Evolutionary conservation across 2,888 invertebrate genomes (phyloP), one percentile per base, ranked within the genome.

Genomic region (Lamellibrachia satsuma): DNA sequence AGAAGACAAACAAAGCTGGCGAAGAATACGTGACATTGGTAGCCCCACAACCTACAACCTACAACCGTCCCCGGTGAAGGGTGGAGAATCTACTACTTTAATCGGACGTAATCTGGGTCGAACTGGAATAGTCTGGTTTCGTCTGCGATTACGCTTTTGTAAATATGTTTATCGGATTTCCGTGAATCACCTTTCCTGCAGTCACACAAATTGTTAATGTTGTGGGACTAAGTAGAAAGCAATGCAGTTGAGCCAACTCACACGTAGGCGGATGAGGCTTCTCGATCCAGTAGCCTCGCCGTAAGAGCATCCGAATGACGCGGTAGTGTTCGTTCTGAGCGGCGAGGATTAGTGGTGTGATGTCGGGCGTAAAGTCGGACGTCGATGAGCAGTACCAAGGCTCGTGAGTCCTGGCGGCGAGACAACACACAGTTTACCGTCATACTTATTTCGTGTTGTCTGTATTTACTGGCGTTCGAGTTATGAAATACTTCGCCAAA

Each of bases 241-340:
- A 15, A 11, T 75, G 75, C 75, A 15, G 75, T 75, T 11, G 60
- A 4, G 15, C 6, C 15, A n/a, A 93, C 93, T 93, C 92, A 95
- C 98, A 98, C 93, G 96, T 97, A 0, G 97, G 97, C 0, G 97
- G 96, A 75, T 94, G 94, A 11, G 93, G 93, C 52, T 91, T 90
- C 4, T 92, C 75, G 90, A 94, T 93, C 52, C 11, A 60, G 90
- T 93, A 93, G 7, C 93, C 93, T 11, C 92, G 27, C 39, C 55
- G n/a, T 9, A 93, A 92, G 1, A 94, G 93, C 8, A 93, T 90
- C 39, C 91, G 90, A 7, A 94, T 90, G 39, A 94, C 60, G 51
- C 91, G 90, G 91, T 92, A 94, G 90, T 93, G 60, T 8, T 93
- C 91, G 15, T 90, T 90, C 27, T 93, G 93, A 22, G 93, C 93